Conservation (phyloP, 53 echinoderm and acorn worm genomes). For the Paracentrotus lividus region DNA sequence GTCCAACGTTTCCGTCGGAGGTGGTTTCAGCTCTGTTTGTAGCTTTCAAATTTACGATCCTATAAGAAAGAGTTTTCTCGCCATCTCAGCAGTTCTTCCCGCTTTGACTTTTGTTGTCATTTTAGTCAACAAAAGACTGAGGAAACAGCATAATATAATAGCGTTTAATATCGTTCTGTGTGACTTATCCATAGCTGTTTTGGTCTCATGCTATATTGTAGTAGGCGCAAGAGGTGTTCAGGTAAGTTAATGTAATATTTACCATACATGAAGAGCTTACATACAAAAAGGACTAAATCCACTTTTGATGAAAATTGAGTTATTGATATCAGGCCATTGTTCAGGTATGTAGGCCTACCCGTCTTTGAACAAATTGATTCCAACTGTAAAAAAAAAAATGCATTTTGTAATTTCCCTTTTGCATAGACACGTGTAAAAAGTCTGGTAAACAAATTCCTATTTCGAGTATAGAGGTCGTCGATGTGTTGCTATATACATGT, state of each 20-base stretch:
- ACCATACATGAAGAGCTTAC: background rate
- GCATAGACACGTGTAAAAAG: too few species aligned
- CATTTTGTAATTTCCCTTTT: too few species aligned
- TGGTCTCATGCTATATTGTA: background rate
- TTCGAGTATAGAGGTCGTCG: background rate
- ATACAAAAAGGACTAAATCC: background rate
- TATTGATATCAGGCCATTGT: too few species aligned
- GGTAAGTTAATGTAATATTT: background rate
- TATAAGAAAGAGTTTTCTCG: too few species aligned
- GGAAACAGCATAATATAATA: conserved; percentile 4
- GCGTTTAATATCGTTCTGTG: background rate
- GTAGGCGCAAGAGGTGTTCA: background rate
- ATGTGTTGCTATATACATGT: background rate
- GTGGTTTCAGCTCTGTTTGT: too few species aligned
- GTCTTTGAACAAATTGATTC: too few species aligned
- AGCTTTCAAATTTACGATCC: too few species aligned
- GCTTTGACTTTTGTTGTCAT: background rate
- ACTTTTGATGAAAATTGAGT: too few species aligned
- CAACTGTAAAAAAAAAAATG: too few species aligned
- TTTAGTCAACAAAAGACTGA: background rate
- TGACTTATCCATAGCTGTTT: background rate
- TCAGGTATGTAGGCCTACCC: background rate
- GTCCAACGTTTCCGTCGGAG: too few species aligned
- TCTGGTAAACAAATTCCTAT: background rate
- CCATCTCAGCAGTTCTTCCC: background rate